Base-by-base conservation (phyloP, 1,140 invertebrate genomes). In the Drosophila gunungcola region DNA sequence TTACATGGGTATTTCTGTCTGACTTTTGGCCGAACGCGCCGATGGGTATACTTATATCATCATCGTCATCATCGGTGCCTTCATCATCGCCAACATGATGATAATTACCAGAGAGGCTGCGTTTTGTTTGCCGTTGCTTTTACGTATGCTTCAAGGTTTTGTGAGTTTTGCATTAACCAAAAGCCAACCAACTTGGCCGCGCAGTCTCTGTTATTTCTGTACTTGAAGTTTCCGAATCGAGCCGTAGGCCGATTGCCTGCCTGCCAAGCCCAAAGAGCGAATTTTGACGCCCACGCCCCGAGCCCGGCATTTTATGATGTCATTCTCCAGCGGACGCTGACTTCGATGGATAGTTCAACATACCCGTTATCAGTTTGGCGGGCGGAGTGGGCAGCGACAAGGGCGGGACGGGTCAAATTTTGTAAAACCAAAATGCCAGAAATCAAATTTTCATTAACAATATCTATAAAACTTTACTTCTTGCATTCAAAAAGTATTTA, bases 141-240 rank as follows among this genome's bases (percentile, higher is more conserved):
- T 70, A 65, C 75, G 83, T 72, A 62, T 69, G 75, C 79, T 89
- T 88, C 84, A 88, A 89, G 83, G 84, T 88, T 89, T 81, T 83
- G 52, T 88, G 79, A 79, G 75, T 83, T 77, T 77, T 86, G 84
- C 83, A 88, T 88, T 83, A 89, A 74, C 62, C 67, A 48, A 76
- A 58, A 72, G 65, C 74, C 43, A 88, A 79, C 78, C 61, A 72
- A 78, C 46, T 67, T 53, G 78, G 39, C 61, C 55, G 62, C 57
- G 46, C 67, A 46, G 73, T 58, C 61, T 54, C 62, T 57, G 45
- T 63, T 57, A 43, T 55, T 55, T 38, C 65, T 16, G 61, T 21
- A 32, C 48, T 68, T 75, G 62, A 52, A 13, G n/a, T 48, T 49
- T 42, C 16, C 54, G 39, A 27, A 21, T 39, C 11, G 25, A 45